These are phyloP conservation scores for Columbina picui DNA, from an alignment of 2,113 vertebrate species.

Conservation along the genomic window DNA sequence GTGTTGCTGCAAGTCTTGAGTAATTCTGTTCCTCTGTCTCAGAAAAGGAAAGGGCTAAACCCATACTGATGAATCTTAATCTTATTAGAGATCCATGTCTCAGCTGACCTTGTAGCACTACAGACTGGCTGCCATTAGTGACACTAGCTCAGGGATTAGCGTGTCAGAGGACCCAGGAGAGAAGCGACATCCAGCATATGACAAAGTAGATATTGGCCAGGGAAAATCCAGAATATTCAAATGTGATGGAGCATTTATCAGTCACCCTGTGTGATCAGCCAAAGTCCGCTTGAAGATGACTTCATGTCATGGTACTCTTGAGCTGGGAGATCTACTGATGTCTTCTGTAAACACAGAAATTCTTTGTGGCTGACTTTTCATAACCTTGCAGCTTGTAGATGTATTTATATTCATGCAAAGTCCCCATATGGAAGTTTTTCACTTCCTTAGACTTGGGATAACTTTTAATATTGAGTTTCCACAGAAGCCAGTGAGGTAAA, in stretches of 20 bases:
- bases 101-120: slow-evolving; percentile 76
- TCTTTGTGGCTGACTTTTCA: neutral
- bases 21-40: slow-evolving; percentile 65
- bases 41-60: slow-evolving; percentile 79
- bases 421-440: neutral
- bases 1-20: neutral
- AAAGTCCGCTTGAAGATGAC: neutral
- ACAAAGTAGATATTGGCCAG: neutral
- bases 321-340: neutral
- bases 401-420: neutral
- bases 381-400: neutral
- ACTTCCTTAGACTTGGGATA: neutral
- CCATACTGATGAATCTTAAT: slow-evolving; percentile 78
- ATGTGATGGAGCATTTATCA: neutral
- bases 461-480: neutral
- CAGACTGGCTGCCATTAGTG: slow-evolving; percentile 69
- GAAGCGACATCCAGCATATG: neutral
- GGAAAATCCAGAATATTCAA: neutral
- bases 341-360: neutral
- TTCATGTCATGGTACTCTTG: neutral
- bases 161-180: neutral
- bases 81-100: slow-evolving; percentile 81
- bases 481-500: neutral
- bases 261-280: neutral
- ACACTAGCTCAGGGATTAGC: slow-evolving; percentile 21